Percentiles rank a stretch among this genome's conserved stretches.
phyloP scores from a whole-genome alignment of 1,140 invertebrate species.

The Zophobas morio region DNA sequence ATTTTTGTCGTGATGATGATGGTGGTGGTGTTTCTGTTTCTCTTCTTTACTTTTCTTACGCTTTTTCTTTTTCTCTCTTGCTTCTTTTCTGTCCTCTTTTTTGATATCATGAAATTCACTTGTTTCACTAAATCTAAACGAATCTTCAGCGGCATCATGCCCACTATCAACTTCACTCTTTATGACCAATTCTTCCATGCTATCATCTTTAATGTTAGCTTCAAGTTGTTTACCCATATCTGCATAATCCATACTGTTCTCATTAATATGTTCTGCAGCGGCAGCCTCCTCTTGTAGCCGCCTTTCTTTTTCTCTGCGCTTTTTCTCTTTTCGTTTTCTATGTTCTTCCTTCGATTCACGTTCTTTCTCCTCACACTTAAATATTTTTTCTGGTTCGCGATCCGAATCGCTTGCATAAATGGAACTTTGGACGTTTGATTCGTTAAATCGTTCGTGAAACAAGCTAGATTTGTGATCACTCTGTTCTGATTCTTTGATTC shows the following conservation, averaged over 20 bases:
- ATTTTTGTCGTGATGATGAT: constrained; percentile 71
- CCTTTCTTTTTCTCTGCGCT: constrained; percentile 74
- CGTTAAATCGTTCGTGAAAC: constrained; percentile 31
- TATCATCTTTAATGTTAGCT: constrained; percentile 80
- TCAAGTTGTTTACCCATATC: constrained; percentile 86
- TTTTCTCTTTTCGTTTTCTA: constrained; percentile 78
- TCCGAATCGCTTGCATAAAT: constrained; percentile 59
- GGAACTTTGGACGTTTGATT: constrained; percentile 40
- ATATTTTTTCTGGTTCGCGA: constrained; percentile 56
- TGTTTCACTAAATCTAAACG: constrained; percentile 74
- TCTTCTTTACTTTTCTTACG: constrained; percentile 87
- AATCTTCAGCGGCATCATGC: constrained; percentile 66
- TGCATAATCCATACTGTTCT: constrained; percentile 84
- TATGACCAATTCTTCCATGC: constrained; percentile 64
- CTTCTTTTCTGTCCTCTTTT: constrained; percentile 71
- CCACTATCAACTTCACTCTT: constrained; percentile 58
- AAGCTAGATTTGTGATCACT: constrained; percentile 47
- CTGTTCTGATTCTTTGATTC: constrained; percentile 52
- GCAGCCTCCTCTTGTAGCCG: constrained; percentile 62
- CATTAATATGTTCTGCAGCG: constrained; percentile 73
- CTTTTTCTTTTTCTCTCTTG: constrained; percentile 86
- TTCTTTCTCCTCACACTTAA: constrained; percentile 63
- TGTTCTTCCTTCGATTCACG: constrained; percentile 70
- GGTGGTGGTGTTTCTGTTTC: constrained; percentile 77
- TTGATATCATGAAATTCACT: constrained; percentile 64